Evolutionary conservation across 2,888 invertebrate species (phyloP).

Genomic region (Cetonia aurata): DNA sequence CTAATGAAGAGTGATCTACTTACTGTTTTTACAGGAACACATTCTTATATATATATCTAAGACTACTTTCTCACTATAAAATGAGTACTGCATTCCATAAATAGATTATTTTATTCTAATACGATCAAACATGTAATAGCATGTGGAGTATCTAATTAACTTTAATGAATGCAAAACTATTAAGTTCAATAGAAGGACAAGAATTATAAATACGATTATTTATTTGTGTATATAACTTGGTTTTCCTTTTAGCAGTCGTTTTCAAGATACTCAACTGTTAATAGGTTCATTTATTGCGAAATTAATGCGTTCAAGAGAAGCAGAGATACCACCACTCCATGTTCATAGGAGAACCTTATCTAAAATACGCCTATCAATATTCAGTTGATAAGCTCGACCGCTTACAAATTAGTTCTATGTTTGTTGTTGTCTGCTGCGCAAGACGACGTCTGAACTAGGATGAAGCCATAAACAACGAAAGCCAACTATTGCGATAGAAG

Average conservation of each 20-base stretch:
- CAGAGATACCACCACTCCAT: conserved; percentile 34
- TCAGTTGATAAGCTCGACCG: conserved; percentile 48
- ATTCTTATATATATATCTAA: too few species aligned
- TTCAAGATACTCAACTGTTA: conserved; percentile 23
- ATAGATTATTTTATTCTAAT: conserved; percentile 16
- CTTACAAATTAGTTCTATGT: conserved; percentile 52
- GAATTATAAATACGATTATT: conserved; percentile 18
- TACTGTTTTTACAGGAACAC: too few species aligned
- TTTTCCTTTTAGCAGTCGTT: conserved; percentile 13
- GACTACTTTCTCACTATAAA: too few species aligned
- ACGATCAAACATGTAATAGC: conserved; percentile 2
- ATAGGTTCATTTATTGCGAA: conserved; percentile 31
- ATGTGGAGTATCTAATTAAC: conserved; percentile 24
- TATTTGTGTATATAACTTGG: not conserved
- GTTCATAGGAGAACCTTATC: conserved; percentile 53
- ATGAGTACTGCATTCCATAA: conserved; percentile 4
- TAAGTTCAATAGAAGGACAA: conserved; percentile 10
- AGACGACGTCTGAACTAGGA: conserved; percentile 50
- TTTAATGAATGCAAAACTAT: conserved; percentile 26
- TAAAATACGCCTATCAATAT: conserved; percentile 53
- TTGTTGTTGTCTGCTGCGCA: conserved; percentile 29
- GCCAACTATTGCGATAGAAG: conserved; percentile 54
- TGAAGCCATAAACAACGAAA: conserved; percentile 58
- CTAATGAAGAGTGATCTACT: too few species aligned
- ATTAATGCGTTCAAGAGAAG: conserved; percentile 24